Conservation (phyloP, 2,113 vertebrate species). For the Malurus alboscapulatus region DNA sequence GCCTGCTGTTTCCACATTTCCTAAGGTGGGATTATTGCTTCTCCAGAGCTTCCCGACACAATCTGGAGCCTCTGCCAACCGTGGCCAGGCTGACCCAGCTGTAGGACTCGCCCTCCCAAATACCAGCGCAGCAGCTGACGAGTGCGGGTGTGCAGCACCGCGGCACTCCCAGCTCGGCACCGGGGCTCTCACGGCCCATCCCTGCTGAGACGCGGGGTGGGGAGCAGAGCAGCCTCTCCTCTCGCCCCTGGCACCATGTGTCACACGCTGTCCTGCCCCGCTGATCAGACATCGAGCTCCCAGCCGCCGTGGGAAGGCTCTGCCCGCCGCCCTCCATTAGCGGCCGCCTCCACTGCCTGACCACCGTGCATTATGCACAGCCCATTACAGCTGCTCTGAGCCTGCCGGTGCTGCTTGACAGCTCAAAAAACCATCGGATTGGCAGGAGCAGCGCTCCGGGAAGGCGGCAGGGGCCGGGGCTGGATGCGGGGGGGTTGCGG, state of each 20-base stretch:
- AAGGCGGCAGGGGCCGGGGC: not conserved
- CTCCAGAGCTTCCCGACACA: fast-evolving
- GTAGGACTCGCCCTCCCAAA: not conserved
- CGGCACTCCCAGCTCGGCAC: not conserved
- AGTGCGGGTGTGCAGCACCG: not conserved
- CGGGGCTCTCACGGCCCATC: not conserved
- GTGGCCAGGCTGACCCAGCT: fast-evolving
- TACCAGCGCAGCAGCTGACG: fast-evolving
- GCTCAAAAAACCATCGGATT: not conserved
- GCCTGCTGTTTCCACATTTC: fast-evolving
- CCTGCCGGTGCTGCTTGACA: not conserved
- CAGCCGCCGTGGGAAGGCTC: not conserved
- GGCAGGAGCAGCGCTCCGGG: not conserved
- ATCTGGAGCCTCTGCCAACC: fast-evolving
- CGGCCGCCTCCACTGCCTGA: not conserved
- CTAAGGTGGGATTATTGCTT: fast-evolving
- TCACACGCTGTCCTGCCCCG: not conserved
- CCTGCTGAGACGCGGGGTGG: not conserved
- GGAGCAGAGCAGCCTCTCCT: not conserved
- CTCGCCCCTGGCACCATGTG: not conserved
- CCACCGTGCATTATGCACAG: not conserved
- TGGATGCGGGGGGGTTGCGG: fast-evolving
- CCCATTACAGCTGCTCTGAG: not conserved
- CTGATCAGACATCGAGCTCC: not conserved
- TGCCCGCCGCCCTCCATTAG: not conserved